These are phyloP conservation scores for Crioceris asparagi DNA, from an alignment of 2,888 invertebrate species.

Conservation along the genomic window DNA sequence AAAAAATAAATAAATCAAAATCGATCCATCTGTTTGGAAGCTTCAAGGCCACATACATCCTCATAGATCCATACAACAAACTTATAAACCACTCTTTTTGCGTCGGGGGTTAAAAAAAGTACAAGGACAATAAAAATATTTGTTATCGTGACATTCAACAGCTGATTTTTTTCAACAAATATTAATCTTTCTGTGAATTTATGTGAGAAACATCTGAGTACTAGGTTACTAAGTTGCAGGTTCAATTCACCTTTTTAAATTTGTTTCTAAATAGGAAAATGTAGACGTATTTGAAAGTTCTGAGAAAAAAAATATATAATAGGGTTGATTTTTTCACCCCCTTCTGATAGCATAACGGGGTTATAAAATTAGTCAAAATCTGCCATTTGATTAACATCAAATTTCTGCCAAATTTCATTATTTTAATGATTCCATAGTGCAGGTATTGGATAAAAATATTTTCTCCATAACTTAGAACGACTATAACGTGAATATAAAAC, in stretches of 20 bases:
- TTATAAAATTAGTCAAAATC: background rate
- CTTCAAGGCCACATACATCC: no score
- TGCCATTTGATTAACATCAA: background rate
- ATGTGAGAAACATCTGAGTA: background rate
- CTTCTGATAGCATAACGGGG: background rate
- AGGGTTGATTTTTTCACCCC: background rate
- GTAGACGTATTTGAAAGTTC: background rate
- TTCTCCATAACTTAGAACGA: no score
- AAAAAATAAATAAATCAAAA: no score
- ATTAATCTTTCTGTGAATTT: no score
- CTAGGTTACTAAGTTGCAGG: background rate
- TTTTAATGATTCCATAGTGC: background rate
- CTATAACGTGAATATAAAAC: no score
- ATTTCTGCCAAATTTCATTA: background rate
- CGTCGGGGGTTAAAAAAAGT: no score
- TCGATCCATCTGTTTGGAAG: no score
- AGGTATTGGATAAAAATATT: background rate
- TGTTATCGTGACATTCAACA: no score
- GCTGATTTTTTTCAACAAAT: no score
- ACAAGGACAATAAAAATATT: no score
- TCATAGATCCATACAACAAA: no score
- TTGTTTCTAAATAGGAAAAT: background rate
- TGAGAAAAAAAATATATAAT: background rate
- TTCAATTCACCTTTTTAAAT: background rate
- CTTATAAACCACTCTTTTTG: no score